Conservation (phyloP, 1,140 invertebrate genomes). For the Odontomachus brunneus region DNA sequence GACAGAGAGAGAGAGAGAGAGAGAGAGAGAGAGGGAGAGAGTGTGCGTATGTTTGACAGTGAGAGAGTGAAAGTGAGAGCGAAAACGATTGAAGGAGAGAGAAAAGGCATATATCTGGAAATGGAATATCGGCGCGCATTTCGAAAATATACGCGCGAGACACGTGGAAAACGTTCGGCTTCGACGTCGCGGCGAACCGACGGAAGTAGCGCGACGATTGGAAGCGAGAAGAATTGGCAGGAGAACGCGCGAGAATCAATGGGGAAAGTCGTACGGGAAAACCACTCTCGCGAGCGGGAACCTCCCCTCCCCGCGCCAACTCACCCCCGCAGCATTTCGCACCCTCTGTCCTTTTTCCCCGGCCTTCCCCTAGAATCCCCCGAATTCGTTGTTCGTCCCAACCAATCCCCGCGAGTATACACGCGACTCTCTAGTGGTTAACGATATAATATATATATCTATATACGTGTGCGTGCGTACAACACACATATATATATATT, state of each 20-base stretch:
- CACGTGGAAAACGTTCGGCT: constrained; percentile 10
- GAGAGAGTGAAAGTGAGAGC: too few species aligned
- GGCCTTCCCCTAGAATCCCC: background rate
- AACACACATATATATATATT: constrained; percentile 67
- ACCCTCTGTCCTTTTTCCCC: background rate
- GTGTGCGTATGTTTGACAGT: too few species aligned
- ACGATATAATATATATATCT: constrained; percentile 23
- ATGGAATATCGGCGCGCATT: constrained; percentile 27
- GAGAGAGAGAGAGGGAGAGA: background rate
- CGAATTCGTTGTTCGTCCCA: constrained; percentile 60
- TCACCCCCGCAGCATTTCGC: background rate
- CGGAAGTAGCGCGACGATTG: constrained; percentile 3
- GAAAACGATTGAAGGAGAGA: too few species aligned
- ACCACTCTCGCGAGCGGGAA: constrained; percentile 21
- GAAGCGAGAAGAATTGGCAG: background rate
- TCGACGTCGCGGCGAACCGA: constrained; percentile 33
- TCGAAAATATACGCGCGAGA: constrained; percentile 17
- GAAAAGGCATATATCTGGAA: background rate
- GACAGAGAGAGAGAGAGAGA: constrained; percentile 19
- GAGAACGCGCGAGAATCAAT: constrained; percentile 53
- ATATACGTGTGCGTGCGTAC: constrained; percentile 16
- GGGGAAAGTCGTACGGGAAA: constrained; percentile 22
- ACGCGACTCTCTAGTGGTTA: constrained; percentile 33
- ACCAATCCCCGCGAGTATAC: constrained; percentile 28
- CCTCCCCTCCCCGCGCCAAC: constrained; percentile 25